Evolutionary conservation across 2,113 vertebrate species (phyloP), one percentile per base, ranked within the genome.

Genomic region (Kobus ellipsiprymnus): DNA sequence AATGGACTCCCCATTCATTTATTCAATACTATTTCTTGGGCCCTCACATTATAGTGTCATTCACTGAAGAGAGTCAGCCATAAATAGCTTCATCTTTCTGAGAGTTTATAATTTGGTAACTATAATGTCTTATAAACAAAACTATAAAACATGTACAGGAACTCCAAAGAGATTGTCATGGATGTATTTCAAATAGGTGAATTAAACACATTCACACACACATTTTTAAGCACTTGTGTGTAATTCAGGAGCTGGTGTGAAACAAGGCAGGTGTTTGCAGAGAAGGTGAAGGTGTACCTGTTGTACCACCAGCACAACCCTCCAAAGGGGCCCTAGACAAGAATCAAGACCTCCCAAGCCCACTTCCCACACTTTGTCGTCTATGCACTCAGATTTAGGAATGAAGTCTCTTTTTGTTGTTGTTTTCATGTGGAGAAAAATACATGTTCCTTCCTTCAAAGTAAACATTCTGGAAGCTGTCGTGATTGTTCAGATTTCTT

Each of bases 401-500:
- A 97, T 44, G 59, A 90, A 81, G 83, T 83, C 30, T 91, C 92
- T 96, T 97, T 91, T 89, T 97, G 97, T 97, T 96, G 85, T 97
- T 74, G 94, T 54, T 81, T 98, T 98, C 97, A 95, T 92, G 91
- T 92, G 95, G 97, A 96, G 97, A 98, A 98, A 97, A 98, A 97
- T 97, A 96, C 87, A 97, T 4, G 74, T 92, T 98, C 59, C 40
- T 52, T 96, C 64, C 94, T 87, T 98, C 92, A 98, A 92, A 98
- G 97, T 97, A 98, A 98, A 97, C 95, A 97, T 97, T 97, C 85
- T 96, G 87, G 91, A 94, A 97, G 85, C 54, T 55, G n/a, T 90
- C 86, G 89, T 30, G 91, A 97, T 97, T 98, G 95, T 98, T 97
- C 94, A 78, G 91, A 95, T 97, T 98, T 97, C 97, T 98, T 97